Conservation (phyloP, 1,140 invertebrate species). For the Aphis gossypii region DNA sequence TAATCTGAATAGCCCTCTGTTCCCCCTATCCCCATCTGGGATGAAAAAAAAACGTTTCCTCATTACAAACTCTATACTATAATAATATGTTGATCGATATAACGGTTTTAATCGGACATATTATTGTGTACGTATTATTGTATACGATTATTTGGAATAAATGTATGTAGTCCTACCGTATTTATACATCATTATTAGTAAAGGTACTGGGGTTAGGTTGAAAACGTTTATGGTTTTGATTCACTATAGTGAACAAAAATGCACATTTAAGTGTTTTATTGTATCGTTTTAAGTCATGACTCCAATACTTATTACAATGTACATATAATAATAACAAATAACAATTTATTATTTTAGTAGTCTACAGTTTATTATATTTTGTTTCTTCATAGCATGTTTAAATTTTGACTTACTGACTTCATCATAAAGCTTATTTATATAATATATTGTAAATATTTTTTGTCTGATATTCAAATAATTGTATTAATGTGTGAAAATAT, state of each 20-base stretch:
- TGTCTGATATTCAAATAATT: too few species aligned
- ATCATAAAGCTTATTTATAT: too few species aligned
- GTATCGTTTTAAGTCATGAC: neutral
- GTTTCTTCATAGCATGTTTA: neutral
- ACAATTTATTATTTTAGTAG: neutral
- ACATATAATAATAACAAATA: neutral
- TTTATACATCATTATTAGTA: neutral
- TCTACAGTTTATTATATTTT: neutral
- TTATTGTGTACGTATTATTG: neutral
- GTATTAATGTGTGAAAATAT: too few species aligned
- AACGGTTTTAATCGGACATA: conserved; percentile 28
- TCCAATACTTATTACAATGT: neutral
- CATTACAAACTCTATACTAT: neutral
- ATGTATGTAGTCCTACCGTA: neutral
- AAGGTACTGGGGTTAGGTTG: neutral
- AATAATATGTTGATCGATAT: neutral
- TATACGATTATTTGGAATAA: neutral
- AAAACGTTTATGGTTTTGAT: neutral
- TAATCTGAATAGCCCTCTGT: conserved; percentile 2
- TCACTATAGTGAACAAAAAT: neutral
- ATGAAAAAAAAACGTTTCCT: conserved; percentile 25
- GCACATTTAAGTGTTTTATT: neutral
- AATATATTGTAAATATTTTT: too few species aligned
- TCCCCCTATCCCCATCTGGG: neutral
- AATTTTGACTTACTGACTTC: neutral